These are phyloP conservation scores for Eulemur rubriventer DNA, from an alignment of 2,797 vertebrate species.

Conservation along the genomic window DNA sequence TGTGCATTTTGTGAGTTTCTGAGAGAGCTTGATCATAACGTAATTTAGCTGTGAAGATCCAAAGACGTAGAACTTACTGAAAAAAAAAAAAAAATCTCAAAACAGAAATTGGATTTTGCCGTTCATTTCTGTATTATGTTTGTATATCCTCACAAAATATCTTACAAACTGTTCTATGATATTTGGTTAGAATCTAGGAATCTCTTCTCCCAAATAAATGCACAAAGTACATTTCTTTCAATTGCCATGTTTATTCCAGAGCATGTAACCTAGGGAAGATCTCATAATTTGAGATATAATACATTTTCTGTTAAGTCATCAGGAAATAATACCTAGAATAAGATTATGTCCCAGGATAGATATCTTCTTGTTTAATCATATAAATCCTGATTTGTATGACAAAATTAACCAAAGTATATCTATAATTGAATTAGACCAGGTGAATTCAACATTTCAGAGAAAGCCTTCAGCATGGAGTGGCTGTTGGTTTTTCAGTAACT, in stretches of 20 bases:
- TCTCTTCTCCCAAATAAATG: neutral
- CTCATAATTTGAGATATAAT: neutral
- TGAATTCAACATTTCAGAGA: slow-evolving; percentile 18
- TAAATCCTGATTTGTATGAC: slow-evolving; percentile 33
- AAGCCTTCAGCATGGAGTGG: neutral
- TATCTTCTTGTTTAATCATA: neutral
- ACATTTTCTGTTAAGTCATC: slow-evolving; percentile 22
- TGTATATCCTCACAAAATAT: neutral
- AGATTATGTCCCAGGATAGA: neutral
- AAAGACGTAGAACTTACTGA: neutral
- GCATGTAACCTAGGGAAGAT: neutral
- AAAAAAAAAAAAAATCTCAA: neutral
- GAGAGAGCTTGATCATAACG: neutral
- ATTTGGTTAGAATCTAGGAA: slow-evolving; percentile 14
- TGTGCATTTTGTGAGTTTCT: neutral
- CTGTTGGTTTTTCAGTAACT: neutral
- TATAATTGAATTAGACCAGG: neutral
- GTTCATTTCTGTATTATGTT: neutral
- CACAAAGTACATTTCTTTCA: neutral
- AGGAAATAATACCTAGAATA: neutral
- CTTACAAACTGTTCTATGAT: neutral
- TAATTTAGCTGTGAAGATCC: neutral
- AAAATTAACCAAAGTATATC: neutral
- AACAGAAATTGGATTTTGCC: slow-evolving; percentile 33
- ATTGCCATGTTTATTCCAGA: neutral